Conservation (phyloP, 1,140 invertebrate species). For the Plectus sambesii region DNA sequence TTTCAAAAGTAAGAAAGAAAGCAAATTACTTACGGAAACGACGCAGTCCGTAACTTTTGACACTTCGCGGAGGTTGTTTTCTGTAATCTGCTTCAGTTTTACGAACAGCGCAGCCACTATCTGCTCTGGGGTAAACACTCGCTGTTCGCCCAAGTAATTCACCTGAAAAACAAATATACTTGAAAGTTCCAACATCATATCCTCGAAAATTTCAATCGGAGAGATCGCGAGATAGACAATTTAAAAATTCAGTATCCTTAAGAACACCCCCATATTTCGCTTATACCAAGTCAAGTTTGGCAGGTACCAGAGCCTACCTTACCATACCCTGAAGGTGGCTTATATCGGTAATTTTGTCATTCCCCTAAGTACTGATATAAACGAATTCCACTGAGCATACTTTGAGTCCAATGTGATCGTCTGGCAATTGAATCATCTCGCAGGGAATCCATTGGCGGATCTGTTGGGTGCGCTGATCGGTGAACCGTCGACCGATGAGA, state of each 20-base stretch:
- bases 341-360: slow-evolving; percentile 10
- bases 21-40: slow-evolving; percentile 60
- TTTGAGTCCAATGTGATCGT: slow-evolving; percentile 34
- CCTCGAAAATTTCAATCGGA: too few species aligned
- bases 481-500: slow-evolving; percentile 67
- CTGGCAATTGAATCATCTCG: slow-evolving; percentile 22
- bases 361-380: too few species aligned
- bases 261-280: too few species aligned
- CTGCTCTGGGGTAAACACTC: slow-evolving; percentile 82
- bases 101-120: slow-evolving; percentile 91
- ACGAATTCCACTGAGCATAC: too few species aligned
- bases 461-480: slow-evolving; percentile 60
- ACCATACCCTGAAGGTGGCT: too few species aligned
- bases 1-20: not conserved
- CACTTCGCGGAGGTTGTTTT: slow-evolving; percentile 70
- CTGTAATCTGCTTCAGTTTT: slow-evolving; percentile 83
- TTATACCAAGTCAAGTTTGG: too few species aligned
- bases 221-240: too few species aligned
- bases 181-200: slow-evolving; percentile 1
- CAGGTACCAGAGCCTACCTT: too few species aligned
- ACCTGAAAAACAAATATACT: slow-evolving; percentile 53
- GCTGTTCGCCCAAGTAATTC: slow-evolving; percentile 70
- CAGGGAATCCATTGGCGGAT: slow-evolving; percentile 30
- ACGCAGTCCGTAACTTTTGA: slow-evolving; percentile 81
- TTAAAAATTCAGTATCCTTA: too few species aligned